Evolutionary conservation across 2,888 invertebrate genomes (phyloP), one percentile per base, ranked within the genome.

Genomic region (Drosophila hawaiiensis): DNA sequence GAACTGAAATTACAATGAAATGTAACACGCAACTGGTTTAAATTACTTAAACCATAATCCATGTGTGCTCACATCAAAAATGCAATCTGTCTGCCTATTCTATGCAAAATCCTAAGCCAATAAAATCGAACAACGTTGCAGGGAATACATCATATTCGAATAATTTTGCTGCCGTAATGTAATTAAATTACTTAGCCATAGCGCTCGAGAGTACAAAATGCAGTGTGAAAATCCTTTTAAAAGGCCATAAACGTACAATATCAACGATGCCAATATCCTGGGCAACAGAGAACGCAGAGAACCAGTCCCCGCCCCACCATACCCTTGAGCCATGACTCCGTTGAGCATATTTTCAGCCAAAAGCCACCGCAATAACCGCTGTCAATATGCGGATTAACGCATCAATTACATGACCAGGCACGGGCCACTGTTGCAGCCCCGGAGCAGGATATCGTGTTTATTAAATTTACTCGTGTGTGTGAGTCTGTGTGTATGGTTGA

Each of bases 361-460:
- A 47, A 89, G 88, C 89, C 82, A 86, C 89, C 91, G 80, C 90
- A 88, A 86, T 82, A 89, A 85, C 91, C 91, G 91, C 91, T 90
- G 90, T 90, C 90, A 90, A 91, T 90, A 90, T 89, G 89, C 86
- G 89, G 91, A 90, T 91, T 90, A 90, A 91, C 90, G 89, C 91
- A 90, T 91, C 91, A 90, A 91, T 91, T 90, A 91, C 89, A 82
- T 68, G 76, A 67, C 67, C 85, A 68, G 72, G 59, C 65, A 25
- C 29, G 67, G 63, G 6, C 25, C 54, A 41, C 28, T 16, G 35
- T 35, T 65, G 22, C 68, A 55, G 59, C 39, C 58, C 14, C 39
- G 28, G 53, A 56, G 28, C 68, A 59, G 74, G 35, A 52, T 69
- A 80, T 67, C 65, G 67, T 75, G 73, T 78, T 76, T 72, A 80